These are phyloP conservation scores for Lymantria dispar DNA, from an alignment of 2,888 invertebrate species.

Conservation along the genomic window DNA sequence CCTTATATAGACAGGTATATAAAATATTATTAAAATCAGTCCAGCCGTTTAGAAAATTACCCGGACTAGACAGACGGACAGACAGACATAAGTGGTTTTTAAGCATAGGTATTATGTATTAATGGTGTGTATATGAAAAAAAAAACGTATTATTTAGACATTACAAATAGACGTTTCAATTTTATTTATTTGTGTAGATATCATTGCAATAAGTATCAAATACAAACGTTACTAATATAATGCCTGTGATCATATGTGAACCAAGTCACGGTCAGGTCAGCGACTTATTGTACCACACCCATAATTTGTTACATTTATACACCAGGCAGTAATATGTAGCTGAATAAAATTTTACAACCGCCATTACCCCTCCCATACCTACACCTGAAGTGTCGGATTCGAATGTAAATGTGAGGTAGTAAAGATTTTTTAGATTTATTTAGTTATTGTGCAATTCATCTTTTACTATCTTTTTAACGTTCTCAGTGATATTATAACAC, in stretches of 20 bases:
- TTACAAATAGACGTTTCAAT: no score
- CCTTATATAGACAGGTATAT: no score
- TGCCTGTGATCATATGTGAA: neutral
- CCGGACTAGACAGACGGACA: no score
- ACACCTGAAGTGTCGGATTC: neutral
- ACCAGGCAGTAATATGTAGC: neutral
- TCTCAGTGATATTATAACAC: neutral
- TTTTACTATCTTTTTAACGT: neutral
- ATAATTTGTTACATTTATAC: neutral
- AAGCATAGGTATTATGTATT: no score
- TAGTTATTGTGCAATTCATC: neutral
- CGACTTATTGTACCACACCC: neutral
- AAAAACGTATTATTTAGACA: no score
- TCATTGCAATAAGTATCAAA: no score
- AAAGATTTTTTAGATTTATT: neutral
- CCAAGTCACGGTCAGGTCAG: neutral
- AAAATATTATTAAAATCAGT: no score
- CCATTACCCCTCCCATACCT: neutral
- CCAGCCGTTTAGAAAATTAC: no score
- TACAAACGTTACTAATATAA: no score
- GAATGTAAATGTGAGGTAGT: neutral
- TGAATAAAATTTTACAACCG: neutral
- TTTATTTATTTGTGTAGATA: no score
- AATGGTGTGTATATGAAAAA: no score
- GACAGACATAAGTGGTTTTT: no score